Conservation (phyloP, 2,888 invertebrate genomes). For the Ochropacha duplaris region DNA sequence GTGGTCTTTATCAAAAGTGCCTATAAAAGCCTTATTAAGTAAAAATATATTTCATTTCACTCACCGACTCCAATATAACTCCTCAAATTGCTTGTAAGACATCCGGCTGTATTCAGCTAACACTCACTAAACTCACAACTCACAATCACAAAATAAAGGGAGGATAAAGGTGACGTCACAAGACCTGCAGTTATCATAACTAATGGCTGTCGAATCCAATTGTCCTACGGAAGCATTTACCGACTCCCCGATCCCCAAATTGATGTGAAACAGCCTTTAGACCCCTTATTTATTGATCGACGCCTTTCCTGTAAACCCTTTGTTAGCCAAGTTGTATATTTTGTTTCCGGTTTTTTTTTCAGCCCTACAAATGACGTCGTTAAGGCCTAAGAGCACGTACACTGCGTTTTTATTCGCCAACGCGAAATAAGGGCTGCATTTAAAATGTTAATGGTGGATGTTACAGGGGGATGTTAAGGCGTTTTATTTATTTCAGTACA, state of each 20-base stretch:
- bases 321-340: not conserved
- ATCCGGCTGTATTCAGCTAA: not conserved
- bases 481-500: constrained; percentile 11
- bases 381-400: constrained; percentile 18
- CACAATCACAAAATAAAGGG: not conserved
- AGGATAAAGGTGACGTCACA: not conserved
- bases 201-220: not conserved
- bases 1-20: too few species aligned
- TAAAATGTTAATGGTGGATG: constrained; percentile 13
- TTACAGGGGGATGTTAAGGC: constrained; percentile 13
- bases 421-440: constrained; percentile 20
- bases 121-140: too few species aligned
- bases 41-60: too few species aligned
- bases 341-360: constrained; percentile 2
- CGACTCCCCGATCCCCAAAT: not conserved
- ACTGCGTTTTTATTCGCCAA: constrained; percentile 14
- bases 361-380: constrained; percentile 10
- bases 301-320: not conserved
- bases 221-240: not conserved
- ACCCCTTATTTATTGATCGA: not conserved
- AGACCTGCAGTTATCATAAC: constrained; percentile 1
- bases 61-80: not conserved
- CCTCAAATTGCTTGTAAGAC: not conserved
- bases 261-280: not conserved
- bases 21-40: too few species aligned